Percentiles rank a stretch among this genome's conserved stretches.
Evolutionary conservation across 2,888 invertebrate genomes (phyloP).

Genomic region (Tromatobia lineatoria): DNA sequence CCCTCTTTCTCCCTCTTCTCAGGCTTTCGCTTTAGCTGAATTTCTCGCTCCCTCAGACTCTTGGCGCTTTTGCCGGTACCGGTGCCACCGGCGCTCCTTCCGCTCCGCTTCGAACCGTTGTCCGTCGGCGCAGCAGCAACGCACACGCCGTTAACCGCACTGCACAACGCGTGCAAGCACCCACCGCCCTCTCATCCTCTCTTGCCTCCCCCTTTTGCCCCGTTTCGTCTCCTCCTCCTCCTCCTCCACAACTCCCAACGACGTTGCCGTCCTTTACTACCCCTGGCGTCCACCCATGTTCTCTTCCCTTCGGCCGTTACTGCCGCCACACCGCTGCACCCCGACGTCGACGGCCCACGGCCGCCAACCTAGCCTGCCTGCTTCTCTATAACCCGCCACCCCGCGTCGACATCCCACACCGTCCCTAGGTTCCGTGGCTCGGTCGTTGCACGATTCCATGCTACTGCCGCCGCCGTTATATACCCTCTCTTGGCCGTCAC

Average conservation of each 20-base stretch:
- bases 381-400: constrained; percentile 53
- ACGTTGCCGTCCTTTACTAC: constrained; percentile 59
- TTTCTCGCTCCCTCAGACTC: constrained; percentile 69
- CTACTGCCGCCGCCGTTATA: constrained; percentile 54
- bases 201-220: constrained; percentile 52
- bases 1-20: constrained; percentile 67
- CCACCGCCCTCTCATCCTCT: constrained; percentile 61
- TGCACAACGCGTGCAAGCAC: constrained; percentile 83
- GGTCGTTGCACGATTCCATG: constrained; percentile 69
- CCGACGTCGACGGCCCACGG: constrained; percentile 67
- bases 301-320: constrained; percentile 58
- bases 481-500: constrained; percentile 66
- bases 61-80: constrained; percentile 70
- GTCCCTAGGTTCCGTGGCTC: constrained; percentile 67
- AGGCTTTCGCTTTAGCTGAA: constrained; percentile 66
- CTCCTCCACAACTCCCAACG: constrained; percentile 60
- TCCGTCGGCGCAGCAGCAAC: constrained; percentile 83
- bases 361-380: constrained; percentile 53
- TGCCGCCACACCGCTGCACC: constrained; percentile 63
- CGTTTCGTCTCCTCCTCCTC: constrained; percentile 72
- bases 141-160: constrained; percentile 83
- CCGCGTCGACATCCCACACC: constrained; percentile 61
- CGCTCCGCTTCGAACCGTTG: constrained; percentile 81
- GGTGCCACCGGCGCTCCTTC: constrained; percentile 73
- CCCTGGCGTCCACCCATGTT: constrained; percentile 64